Percentiles rank a stretch among this genome's conserved stretches.
Conservation (phyloP, 2,113 vertebrate species). For the Thalassarche chlororhynchos region DNA sequence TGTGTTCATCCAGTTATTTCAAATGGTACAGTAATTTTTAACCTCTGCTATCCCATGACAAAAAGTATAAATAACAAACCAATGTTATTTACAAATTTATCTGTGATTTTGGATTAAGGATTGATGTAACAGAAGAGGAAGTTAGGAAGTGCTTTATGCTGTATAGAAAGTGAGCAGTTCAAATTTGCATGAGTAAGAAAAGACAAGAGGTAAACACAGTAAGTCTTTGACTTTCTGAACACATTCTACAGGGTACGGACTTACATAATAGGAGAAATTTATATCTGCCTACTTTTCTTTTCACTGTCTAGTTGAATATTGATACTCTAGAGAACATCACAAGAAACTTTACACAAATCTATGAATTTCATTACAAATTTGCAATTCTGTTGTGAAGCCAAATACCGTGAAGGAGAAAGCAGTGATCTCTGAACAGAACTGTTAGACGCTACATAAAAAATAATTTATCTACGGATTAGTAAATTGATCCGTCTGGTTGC, state of each 20-base stretch:
- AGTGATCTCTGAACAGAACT: neutral
- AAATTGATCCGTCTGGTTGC: neutral
- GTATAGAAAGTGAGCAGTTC: neutral
- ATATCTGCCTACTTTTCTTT: neutral
- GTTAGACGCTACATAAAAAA: neutral
- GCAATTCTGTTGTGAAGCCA: neutral
- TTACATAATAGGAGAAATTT: neutral
- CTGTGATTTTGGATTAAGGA: neutral
- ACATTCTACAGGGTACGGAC: neutral
- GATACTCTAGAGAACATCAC: neutral
- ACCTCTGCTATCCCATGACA: neutral
- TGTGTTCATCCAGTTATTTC: neutral
- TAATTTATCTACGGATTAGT: neutral
- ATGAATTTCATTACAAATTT: neutral
- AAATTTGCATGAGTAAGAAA: neutral
- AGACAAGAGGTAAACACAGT: neutral
- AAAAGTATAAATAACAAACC: neutral
- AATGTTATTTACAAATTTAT: neutral
- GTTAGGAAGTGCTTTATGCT: neutral
- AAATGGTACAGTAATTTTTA: neutral
- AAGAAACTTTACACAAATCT: neutral
- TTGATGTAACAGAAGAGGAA: neutral
- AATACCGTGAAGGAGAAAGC: neutral
- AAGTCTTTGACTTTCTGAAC: neutral
- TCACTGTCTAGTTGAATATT: neutral